Evolutionary conservation across 2,797 vertebrate genomes (phyloP).

Genomic region (Sciurus vulgaris): DNA sequence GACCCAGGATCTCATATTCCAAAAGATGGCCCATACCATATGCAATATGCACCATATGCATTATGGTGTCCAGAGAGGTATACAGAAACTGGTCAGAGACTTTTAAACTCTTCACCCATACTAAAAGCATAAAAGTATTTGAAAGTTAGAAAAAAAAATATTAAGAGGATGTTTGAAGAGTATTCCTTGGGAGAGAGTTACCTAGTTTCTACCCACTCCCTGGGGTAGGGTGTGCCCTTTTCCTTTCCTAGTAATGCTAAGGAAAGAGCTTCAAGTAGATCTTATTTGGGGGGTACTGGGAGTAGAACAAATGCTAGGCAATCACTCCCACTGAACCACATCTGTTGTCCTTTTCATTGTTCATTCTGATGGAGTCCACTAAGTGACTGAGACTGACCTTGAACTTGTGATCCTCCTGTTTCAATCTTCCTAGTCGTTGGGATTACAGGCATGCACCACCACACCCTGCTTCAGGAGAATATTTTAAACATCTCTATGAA

Average conservation of each 20-base stretch:
- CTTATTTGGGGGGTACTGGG: no score
- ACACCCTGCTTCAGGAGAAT: background rate
- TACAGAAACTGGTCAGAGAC: background rate
- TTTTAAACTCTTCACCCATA: background rate
- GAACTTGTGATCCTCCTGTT: no score
- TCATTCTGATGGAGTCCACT: no score
- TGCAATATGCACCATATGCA: background rate
- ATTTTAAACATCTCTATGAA: background rate
- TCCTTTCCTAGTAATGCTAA: background rate
- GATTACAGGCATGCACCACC: no score
- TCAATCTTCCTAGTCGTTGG: no score
- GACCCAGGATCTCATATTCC: background rate
- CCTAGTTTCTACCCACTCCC: background rate
- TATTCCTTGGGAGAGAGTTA: background rate
- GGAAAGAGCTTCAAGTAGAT: background rate
- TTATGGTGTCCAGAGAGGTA: background rate
- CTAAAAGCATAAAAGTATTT: background rate
- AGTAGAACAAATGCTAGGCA: no score
- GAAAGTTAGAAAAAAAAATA: background rate
- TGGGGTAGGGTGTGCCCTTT: background rate
- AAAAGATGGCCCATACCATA: background rate
- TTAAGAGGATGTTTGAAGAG: constrained; percentile 35
- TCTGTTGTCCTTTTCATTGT: no score
- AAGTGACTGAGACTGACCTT: no score
- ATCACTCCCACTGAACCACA: no score